Conservation (phyloP, 2,797 vertebrate species). For the Poeciliopsis gracilis region DNA sequence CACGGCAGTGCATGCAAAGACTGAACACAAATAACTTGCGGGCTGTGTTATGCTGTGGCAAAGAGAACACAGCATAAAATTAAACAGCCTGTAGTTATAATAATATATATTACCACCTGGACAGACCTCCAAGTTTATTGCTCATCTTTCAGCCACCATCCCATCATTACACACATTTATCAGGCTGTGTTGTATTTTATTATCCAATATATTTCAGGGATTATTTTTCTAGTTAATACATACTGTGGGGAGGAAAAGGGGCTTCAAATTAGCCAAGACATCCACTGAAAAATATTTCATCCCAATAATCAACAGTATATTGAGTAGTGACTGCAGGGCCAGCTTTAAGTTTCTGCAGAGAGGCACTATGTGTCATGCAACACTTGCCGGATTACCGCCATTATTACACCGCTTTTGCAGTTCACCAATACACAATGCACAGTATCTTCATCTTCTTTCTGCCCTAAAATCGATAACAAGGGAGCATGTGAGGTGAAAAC, state of each 20-base stretch:
- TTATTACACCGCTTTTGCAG: background rate
- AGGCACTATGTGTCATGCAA: background rate
- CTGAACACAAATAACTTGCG: conserved; percentile 32
- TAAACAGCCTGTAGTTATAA: conserved; percentile 21
- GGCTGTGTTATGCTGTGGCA: conserved; percentile 18
- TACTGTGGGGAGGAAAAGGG: background rate
- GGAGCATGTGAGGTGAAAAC: conserved; percentile 15
- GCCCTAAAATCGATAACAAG: conserved; percentile 24
- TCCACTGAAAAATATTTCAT: conserved; percentile 1
- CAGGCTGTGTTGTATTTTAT: conserved; percentile 30
- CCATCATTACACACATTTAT: conserved; percentile 35
- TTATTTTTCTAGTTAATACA: conserved; percentile 14
- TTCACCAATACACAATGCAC: conserved; percentile 1
- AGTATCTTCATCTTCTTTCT: background rate
- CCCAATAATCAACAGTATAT: background rate
- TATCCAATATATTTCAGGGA: conserved; percentile 39
- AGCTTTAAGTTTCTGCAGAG: conserved; percentile 6
- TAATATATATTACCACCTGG: conserved; percentile 16
- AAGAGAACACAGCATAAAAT: conserved; percentile 42
- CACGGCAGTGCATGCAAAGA: conserved; percentile 22
- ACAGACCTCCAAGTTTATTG: conserved; percentile 20
- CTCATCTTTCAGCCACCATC: conserved; percentile 33
- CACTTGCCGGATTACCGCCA: conserved; percentile 1
- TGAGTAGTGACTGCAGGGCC: background rate
- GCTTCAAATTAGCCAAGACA: conserved; percentile 36